Evolutionary conservation across 2,888 invertebrate species (phyloP).

Genomic region (Cheilosia vernalis): DNA sequence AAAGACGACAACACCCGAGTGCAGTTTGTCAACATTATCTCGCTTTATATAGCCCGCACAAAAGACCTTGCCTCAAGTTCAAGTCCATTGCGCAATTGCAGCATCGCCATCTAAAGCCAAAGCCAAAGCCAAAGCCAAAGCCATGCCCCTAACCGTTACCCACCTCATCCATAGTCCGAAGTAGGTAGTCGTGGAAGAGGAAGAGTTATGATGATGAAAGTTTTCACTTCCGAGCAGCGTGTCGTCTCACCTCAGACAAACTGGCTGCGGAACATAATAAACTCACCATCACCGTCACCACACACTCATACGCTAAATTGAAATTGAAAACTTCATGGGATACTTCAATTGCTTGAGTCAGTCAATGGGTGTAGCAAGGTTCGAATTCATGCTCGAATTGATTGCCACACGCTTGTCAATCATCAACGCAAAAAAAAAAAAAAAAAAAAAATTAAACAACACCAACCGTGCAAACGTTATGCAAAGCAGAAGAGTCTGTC

Average conservation of each 20-base stretch:
- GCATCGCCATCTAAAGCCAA: constrained; percentile 24
- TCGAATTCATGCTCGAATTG: constrained; percentile 29
- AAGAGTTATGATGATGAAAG: constrained; percentile 56
- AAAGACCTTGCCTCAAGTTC: constrained; percentile 69
- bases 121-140: background rate
- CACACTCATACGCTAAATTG: background rate
- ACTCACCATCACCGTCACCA: too few relatives aligned
- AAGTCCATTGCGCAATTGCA: constrained; percentile 69
- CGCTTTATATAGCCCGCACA: constrained; percentile 42
- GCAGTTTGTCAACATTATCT: constrained; percentile 56
- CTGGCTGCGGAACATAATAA: constrained; percentile 20
- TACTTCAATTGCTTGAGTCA: background rate
- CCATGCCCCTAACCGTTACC: constrained; percentile 8
- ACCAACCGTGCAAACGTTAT: background rate
- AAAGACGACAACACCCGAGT: constrained; percentile 3
- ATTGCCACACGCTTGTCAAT: constrained; percentile 47
- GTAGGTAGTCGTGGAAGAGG: constrained; percentile 13
- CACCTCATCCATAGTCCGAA: constrained; percentile 12
- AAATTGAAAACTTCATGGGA: constrained; percentile 24
- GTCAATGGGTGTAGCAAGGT: background rate
- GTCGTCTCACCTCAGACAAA: background rate
- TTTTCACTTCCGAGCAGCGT: constrained; percentile 53
- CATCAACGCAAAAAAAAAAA: background rate
- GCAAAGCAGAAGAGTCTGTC: constrained; percentile 29
- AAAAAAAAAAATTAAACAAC: background rate